Evolutionary conservation across 2,888 invertebrate species (phyloP).

Genomic region (Oscheius onirici): DNA sequence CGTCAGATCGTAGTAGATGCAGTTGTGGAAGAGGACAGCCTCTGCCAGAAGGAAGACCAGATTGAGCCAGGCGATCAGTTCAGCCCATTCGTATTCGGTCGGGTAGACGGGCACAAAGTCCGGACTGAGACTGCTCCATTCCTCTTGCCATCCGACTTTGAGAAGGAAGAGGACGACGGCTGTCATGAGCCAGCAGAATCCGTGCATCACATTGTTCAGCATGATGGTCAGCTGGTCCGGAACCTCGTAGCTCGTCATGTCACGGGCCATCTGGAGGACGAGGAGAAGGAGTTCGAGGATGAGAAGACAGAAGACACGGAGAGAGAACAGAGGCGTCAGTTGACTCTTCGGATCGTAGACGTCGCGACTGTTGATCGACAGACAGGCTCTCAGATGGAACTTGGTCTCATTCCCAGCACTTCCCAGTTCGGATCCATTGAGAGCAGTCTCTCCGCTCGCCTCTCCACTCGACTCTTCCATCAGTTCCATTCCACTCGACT

Average conservation of each 20-base stretch:
- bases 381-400: neutral
- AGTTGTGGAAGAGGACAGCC: neutral
- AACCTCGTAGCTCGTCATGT: slow-evolving; percentile 6
- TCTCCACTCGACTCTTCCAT: neutral
- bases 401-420: neutral
- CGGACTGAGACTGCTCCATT: neutral
- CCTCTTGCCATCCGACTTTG: neutral
- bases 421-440: neutral
- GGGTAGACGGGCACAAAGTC: slow-evolving; percentile 18
- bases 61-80: slow-evolving; percentile 4
- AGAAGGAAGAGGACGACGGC: slow-evolving; percentile 9
- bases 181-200: slow-evolving; percentile 8
- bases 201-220: slow-evolving; percentile 17
- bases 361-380: neutral
- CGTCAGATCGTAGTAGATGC: slow-evolving; percentile 14
- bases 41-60: slow-evolving; percentile 9
- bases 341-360: neutral
- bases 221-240: slow-evolving; percentile 9
- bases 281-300: neutral
- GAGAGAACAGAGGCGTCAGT: neutral
- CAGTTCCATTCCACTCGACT: neutral
- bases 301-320: neutral
- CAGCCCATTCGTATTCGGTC: neutral
- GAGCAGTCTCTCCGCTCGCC: too few species aligned
- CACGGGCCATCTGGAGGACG: slow-evolving; percentile 2